A percentile compares a stretch with the other conserved stretches of the same genome.
These are phyloP conservation scores for Spodoptera litura DNA, from an alignment of 1,140 invertebrate species.

Conservation along the genomic window DNA sequence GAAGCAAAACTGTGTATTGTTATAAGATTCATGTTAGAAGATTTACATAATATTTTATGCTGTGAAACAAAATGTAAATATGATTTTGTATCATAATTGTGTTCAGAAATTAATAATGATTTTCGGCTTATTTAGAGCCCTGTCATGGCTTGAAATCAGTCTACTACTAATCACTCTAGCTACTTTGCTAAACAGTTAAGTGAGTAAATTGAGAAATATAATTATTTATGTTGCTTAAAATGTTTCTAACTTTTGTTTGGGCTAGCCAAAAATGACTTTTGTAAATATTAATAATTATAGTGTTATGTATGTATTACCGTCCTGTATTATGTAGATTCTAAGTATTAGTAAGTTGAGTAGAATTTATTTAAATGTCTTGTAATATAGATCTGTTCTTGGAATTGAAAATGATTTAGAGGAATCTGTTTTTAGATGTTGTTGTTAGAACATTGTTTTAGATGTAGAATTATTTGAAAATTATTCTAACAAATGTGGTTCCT, in stretches of 20 bases:
- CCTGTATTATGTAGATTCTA: constrained; percentile 28
- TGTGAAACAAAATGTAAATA: not conserved
- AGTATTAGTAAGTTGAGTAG: not conserved
- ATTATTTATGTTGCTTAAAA: too few relatives aligned
- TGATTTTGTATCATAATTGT: not conserved
- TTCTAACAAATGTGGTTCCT: constrained; percentile 15
- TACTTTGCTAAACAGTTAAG: too few relatives aligned
- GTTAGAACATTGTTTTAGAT: not conserved
- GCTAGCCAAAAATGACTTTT: too few relatives aligned
- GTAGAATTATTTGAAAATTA: not conserved
- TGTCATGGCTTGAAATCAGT: too few relatives aligned
- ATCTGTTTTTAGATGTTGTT: not conserved
- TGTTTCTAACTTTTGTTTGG: too few relatives aligned
- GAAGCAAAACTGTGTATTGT: constrained; percentile 15
- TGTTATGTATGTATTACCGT: constrained; percentile 8
- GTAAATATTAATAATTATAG: too few relatives aligned
- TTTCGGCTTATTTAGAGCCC: too few relatives aligned
- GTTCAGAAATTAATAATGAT: not conserved
- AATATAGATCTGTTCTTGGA: not conserved
- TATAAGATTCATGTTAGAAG: not conserved
- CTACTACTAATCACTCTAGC: too few relatives aligned
- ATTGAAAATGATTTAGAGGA: not conserved
- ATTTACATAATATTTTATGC: constrained; percentile 21
- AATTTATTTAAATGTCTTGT: not conserved
- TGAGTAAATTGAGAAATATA: too few relatives aligned